Base-by-base conservation (phyloP, 2,113 vertebrate genomes). In the Eira barbara region DNA sequence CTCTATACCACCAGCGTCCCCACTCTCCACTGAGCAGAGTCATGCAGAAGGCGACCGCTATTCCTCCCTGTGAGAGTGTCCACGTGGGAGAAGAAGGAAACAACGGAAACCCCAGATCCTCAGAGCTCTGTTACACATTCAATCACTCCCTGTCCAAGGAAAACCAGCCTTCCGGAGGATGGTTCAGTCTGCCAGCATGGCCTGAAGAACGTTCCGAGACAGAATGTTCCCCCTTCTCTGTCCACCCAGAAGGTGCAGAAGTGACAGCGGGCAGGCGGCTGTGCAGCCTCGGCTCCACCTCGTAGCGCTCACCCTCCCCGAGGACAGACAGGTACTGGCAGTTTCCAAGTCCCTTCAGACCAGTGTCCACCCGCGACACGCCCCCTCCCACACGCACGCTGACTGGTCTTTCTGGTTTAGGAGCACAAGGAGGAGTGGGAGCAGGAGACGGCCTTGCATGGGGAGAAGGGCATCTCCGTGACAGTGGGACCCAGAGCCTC, bases 401-500 rank as follows among this genome's bases (percentile, higher is more conserved):
- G 20, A 61, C 59, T 29, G 49, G 39, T 67, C 36, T 21, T 90
- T 88, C 83, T 29, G 25, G 14, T 31, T 47, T 34, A 39, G 47
- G 29, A 8, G 0, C 27, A 31, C 36, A 29, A 13, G 42, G 89
- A 39, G 65, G 91, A 69, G 65, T 59, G 25, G 0, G 45, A 94
- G 36, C 91, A 61, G 20, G 47, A 65, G 47, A 9, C 2, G 4
- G 25, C 91, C 95, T 96, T 0, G 49, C n/a, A 6, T 27, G 18
- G 45, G 78, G 95, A 81, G 94, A 96, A 36, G 73, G 36, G 97
- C 98, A 96, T 98, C 98, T 96, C 92, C 39, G 98, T 99, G 99
- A 99, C 98, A 98, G 98, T 92, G 98, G 94, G 98, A 98, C 98
- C 99, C 76, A 98, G 99, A 99, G 98, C 99, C 99, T 18, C 57